Base-by-base conservation (phyloP, 2,888 invertebrate genomes). In the Cremastobaeus sp. region DNA sequence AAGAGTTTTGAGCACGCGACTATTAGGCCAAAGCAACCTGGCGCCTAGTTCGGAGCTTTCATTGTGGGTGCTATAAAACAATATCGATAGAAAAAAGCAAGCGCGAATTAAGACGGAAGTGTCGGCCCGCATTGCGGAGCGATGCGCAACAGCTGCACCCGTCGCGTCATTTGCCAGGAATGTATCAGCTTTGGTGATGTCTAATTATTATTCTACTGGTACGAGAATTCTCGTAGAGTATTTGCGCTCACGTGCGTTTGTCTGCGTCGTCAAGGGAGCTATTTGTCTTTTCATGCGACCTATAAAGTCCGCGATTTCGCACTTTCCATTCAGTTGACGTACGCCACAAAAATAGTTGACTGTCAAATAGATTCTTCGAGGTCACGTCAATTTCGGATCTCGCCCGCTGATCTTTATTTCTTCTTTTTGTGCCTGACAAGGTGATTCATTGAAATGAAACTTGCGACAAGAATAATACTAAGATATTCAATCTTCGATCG, bases 101-200 rank as follows among this genome's bases (percentile, higher is more conserved):
- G 3, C 9, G 30, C 37, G 14, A 18, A 64, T 6, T 20, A 48
- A 52, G 37, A 65, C 30, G 65, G 55, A 70, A 75, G 62, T 54
- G 62, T 43, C 68, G 64, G 47, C 72, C 76, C 74, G 74, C 74
- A 77, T 77, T 74, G 76, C 76, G 76, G 76, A 77, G 74, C 74
- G 76, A 74, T 74, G 76, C 76, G 82, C 83, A 82, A 84, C 85
- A 85, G 85, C 85, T 86, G 86, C 85, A 82, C 78, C 79, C 78
- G 81, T 80, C 84, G 79, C 83, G 84, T 84, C 84, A 85, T 83
- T 84, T 81, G 82, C 80, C 78, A 79, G 80, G 83, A 85, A 85
- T 83, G 82, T 82, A 84, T 85, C 83, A 81, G 78, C 82, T 79
- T 79, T 76, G 77, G 73, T 78, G 79, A 78, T 68, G 72, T 62